Percentiles rank a stretch among this genome's conserved stretches.
Evolutionary conservation across 2,888 invertebrate genomes (phyloP).

Genomic region (Chaitophorus viminalis): DNA sequence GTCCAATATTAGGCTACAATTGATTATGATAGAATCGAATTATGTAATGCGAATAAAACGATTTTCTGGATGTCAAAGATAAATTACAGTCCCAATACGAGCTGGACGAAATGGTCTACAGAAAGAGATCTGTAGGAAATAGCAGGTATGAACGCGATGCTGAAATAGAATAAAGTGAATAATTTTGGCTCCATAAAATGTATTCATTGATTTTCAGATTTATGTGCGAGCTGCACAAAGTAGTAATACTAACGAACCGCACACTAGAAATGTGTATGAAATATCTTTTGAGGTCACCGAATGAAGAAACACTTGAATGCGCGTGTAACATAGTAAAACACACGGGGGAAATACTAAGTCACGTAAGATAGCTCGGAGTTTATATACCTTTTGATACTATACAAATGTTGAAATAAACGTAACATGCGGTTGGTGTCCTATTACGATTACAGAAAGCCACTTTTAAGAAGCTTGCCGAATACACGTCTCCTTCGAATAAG

Average conservation of each 20-base stretch:
- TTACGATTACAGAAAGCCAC: not conserved
- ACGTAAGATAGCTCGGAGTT: constrained; percentile 57
- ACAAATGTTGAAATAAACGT: rapidly evolving
- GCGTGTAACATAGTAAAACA: constrained; percentile 91
- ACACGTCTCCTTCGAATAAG: constrained; percentile 56
- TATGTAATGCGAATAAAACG: constrained; percentile 21
- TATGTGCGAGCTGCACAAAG: constrained; percentile 75
- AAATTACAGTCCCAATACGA: constrained; percentile 76
- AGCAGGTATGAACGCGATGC: constrained; percentile 75
- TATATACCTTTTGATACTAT: too few species aligned
- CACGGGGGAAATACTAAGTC: constrained; percentile 81
- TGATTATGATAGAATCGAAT: not conserved
- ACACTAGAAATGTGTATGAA: constrained; percentile 89
- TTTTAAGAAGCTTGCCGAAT: constrained; percentile 39
- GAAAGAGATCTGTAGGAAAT: constrained; percentile 88
- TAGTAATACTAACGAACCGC: constrained; percentile 82
- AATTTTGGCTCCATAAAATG: not conserved
- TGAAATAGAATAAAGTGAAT: too few species aligned
- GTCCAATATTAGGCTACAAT: not conserved
- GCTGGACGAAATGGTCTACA: constrained; percentile 80
- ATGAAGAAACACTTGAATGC: constrained; percentile 93
- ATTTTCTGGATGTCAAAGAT: constrained; percentile 75
- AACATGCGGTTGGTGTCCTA: too few species aligned
- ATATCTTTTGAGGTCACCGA: constrained; percentile 78
- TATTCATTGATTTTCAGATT: not conserved